Evolutionary conservation across 2,113 vertebrate species (phyloP), one percentile per base, ranked within the genome.

Genomic region (Strigops habroptila): DNA sequence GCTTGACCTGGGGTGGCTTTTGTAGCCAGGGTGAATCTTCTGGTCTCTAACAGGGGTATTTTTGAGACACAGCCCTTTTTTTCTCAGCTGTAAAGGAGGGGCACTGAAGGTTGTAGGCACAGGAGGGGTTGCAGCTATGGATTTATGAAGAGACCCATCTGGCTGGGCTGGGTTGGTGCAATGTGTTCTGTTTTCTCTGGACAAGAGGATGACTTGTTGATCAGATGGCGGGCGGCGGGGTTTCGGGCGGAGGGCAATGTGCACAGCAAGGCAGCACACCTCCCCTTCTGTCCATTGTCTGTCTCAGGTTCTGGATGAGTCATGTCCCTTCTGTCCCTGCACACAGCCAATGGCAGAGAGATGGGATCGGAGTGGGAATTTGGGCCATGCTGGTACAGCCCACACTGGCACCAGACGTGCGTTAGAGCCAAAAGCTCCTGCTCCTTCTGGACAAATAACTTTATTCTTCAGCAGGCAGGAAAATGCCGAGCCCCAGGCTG

Each of bases 241-340:
- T 7, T 21, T 64, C 68, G 64, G 60, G 65, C 9, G n/a, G 84
- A 88, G 81, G 41, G 31, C 22, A 49, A 11, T 1, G 5, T 41
- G 84, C 43, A 14, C 65, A 77, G 59, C 77, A 64, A 49, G 85
- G 55, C 49, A 63, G 35, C 31, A 7, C 27, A 24, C n/a, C 41
- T 70, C 44, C 55, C 68, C 68, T 57, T 80, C 71, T 94, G 87
- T 74, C 67, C 52, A 41, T 79, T 49, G 16, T 76, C 55, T 80
- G 82, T 49, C 39, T 78, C 7, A 0, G 10, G n/a, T 70, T 69
- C 75, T 85, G 87, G 5, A 31, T 90, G 79, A 95, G 55, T 95
- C 82, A 86, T 19, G 6, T 35, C 64, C 94, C 27, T 39, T 88
- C 91, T 93, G 95, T 77, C 51, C 82, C 51, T 91, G 4, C 10